These are phyloP conservation scores for Echeneis naucrates DNA, from an alignment of 2,797 vertebrate species.

Conservation along the genomic window DNA sequence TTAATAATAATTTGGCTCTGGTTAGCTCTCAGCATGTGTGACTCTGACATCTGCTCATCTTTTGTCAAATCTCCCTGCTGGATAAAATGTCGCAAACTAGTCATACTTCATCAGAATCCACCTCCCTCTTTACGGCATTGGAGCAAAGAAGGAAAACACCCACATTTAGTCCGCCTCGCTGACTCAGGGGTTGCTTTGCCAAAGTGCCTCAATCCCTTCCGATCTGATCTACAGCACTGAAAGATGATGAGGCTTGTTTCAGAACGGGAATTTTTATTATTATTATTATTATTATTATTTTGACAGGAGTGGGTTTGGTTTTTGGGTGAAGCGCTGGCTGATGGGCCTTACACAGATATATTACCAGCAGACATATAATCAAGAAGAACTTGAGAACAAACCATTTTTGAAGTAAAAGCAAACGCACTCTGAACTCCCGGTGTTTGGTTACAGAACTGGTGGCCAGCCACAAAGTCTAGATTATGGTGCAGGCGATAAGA, in stretches of 20 bases:
- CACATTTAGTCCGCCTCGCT: slow-evolving; percentile 56
- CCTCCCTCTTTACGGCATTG: slow-evolving; percentile 82
- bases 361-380: slow-evolving; percentile 75
- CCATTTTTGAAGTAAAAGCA: slow-evolving; percentile 67
- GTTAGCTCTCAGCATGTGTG: slow-evolving; percentile 22
- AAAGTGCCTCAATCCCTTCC: background rate
- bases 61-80: slow-evolving; percentile 16
- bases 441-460: slow-evolving; percentile 68
- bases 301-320: slow-evolving; percentile 46
- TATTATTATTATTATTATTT: slow-evolving; percentile 15
- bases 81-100: slow-evolving; percentile 45
- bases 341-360: slow-evolving; percentile 59
- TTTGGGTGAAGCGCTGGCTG: slow-evolving; percentile 34
- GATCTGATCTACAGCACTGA: slow-evolving; percentile 18
- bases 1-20: slow-evolving; percentile 16
- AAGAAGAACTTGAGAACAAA: slow-evolving; percentile 69
- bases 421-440: slow-evolving; percentile 52
- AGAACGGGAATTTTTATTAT: slow-evolving; percentile 56
- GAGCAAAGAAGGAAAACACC: slow-evolving; percentile 24
- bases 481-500: slow-evolving; percentile 77
- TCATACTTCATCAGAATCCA: slow-evolving; percentile 46
- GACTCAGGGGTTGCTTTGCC: slow-evolving; percentile 33
- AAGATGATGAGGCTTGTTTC: slow-evolving; percentile 65
- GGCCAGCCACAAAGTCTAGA: slow-evolving; percentile 63
- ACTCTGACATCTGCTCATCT: slow-evolving; percentile 24